Base-by-base conservation (phyloP, 2,797 vertebrate species). In the Catamblyrhynchus diadema region DNA sequence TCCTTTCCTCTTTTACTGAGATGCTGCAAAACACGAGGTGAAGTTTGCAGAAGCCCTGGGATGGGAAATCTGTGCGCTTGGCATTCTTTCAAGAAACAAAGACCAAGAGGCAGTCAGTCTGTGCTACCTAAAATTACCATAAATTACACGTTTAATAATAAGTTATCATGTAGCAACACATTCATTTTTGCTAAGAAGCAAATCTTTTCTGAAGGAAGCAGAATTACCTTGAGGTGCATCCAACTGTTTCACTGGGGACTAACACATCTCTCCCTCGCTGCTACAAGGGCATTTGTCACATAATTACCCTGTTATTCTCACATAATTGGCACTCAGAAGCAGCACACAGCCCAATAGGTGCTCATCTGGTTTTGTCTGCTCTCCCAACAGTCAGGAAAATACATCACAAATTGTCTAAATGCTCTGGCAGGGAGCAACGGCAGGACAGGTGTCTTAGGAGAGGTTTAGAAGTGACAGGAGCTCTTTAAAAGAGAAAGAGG, bases 301-400 rank as follows among this genome's bases (percentile, higher is more conserved):
- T 88, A 95, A 93, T 92, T 93, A 65, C 60, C 14, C 9, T 45
- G 57, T 62, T 74, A 50, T 32, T 90, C 85, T 60, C 86, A 53
- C 35, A 67, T 51, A 94, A 93, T 41, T 94, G 87, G 71, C 91
- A 89, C 73, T 39, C 73, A 62, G 59, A 48, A 81, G 73, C 86
- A 60, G 45, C 83, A 65, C 59, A 80, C 67, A 74, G 3, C 73
- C 62, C 70, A 53, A 86, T 50, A 53, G 32, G 85, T 89, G 71
- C 37, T 92, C 75, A 57, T 57, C 77, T 94, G 81, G 7, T 86
- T 83, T 33, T 72, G 32, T 21, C 75, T 81, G 25, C 39, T 30
- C 25, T 67, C 70, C 85, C 88, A 91, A 30, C 4, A 82, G 53
- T 11, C 44, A 56, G 41, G 65, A 83, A 95, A 93, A 88, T 35